Evolutionary conservation across 2,113 vertebrate species (phyloP).

Genomic region (Oryzias curvinotus): DNA sequence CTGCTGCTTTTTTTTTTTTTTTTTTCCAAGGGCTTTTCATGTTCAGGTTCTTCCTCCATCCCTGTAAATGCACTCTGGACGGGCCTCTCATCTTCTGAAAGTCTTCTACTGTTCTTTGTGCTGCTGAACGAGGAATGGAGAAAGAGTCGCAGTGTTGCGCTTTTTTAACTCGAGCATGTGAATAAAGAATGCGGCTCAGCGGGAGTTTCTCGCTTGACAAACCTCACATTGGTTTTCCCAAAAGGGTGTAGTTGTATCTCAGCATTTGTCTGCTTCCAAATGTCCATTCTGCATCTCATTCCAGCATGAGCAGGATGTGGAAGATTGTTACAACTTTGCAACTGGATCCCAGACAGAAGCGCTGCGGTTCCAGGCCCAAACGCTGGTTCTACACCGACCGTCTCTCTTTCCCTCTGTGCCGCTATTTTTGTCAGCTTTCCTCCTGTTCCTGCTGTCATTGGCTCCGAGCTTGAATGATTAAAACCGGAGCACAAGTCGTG

Average conservation of each 20-base stretch:
- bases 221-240: too few species aligned
- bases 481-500: slow-evolving; percentile 34
- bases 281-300: too few species aligned
- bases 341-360: slow-evolving; percentile 10
- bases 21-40: slow-evolving; percentile 30
- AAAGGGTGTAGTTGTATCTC: too few species aligned
- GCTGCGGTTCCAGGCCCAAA: slow-evolving; percentile 25
- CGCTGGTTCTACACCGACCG: slow-evolving; percentile 52
- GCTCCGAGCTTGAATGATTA: slow-evolving; percentile 56
- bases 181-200: too few species aligned
- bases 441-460: slow-evolving; percentile 29
- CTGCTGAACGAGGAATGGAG: not conserved
- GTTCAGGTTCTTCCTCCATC: slow-evolving; percentile 17
- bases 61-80: slow-evolving; percentile 35
- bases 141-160: too few species aligned
- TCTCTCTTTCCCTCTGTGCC: slow-evolving; percentile 41
- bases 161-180: too few species aligned
- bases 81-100: slow-evolving; percentile 15
- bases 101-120: slow-evolving; percentile 6
- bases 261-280: too few species aligned
- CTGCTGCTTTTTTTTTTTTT: slow-evolving; percentile 12
- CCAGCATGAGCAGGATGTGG: too few species aligned
- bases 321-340: not conserved
- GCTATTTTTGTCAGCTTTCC: slow-evolving; percentile 42
- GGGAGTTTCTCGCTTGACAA: too few species aligned